Conservation (phyloP, 1,140 invertebrate genomes). For the Drosophila sulfurigaster region DNA sequence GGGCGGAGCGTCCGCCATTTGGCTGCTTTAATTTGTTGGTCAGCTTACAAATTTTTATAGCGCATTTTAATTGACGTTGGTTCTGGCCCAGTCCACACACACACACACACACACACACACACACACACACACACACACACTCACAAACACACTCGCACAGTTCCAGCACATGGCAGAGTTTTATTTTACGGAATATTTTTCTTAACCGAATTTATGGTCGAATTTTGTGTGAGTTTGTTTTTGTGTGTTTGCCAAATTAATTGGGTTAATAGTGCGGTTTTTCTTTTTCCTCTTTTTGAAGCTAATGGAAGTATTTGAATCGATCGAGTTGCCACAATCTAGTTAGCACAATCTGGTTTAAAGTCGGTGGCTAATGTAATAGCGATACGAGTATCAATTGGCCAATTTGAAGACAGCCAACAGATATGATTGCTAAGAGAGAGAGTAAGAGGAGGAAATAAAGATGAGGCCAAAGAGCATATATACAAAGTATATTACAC, state of each 20-base stretch:
- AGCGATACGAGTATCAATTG: slow-evolving; percentile 30
- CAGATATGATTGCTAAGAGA: slow-evolving; percentile 11
- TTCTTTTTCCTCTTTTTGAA: neutral
- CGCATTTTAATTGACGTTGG: slow-evolving; percentile 50
- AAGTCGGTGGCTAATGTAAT: slow-evolving; percentile 23
- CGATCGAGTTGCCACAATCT: slow-evolving; percentile 15
- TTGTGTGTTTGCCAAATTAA: slow-evolving; percentile 23
- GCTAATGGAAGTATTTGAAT: slow-evolving; percentile 28
- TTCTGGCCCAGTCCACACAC: slow-evolving; percentile 24
- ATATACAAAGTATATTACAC: neutral
- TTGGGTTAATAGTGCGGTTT: slow-evolving; percentile 44
- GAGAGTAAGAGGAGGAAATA: neutral
- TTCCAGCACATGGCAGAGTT: slow-evolving; percentile 30
- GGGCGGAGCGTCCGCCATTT: slow-evolving; percentile 26
- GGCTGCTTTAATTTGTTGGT: slow-evolving; percentile 48
- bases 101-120: neutral
- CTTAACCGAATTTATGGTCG: slow-evolving; percentile 47
- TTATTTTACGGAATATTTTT: slow-evolving; percentile 45
- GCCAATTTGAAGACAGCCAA: slow-evolving; percentile 51
- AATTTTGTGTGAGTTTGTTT: slow-evolving; percentile 15
- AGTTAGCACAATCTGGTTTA: slow-evolving; percentile 14
- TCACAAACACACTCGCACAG: too few relatives aligned
- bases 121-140: neutral
- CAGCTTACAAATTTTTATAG: slow-evolving; percentile 52
- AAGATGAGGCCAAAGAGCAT: neutral